A percentile compares a stretch with the other conserved stretches of the same genome.
phyloP scores from a whole-genome alignment of 1,140 invertebrate genomes.

The Drosophila kurseongensis region DNA sequence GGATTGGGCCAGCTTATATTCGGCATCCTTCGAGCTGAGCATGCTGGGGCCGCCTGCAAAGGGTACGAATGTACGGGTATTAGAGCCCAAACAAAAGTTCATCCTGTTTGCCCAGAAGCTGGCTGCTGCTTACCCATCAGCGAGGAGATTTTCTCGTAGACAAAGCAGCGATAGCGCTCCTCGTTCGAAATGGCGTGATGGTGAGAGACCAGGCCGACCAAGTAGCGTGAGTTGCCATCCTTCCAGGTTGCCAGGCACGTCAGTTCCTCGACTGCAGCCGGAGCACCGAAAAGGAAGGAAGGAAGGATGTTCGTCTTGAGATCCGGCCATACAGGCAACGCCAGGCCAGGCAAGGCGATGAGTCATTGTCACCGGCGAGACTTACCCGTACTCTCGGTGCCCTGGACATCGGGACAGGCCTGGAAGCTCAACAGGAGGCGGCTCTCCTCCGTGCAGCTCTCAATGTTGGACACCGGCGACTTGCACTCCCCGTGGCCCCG shows the following conservation, averaged over 20 bases:
- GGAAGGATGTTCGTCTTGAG: slow-evolving; percentile 48
- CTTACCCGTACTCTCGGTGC: slow-evolving; percentile 92
- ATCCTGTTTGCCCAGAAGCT: slow-evolving; percentile 52
- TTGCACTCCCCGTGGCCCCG: slow-evolving; percentile 93
- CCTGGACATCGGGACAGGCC: slow-evolving; percentile 94
- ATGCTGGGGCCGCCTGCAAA: slow-evolving; percentile 71
- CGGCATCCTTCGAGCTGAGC: slow-evolving; percentile 85
- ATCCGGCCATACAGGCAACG: slow-evolving; percentile 16
- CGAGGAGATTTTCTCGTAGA: slow-evolving; percentile 90
- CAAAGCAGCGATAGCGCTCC: slow-evolving; percentile 96
- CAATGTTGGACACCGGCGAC: slow-evolving; percentile 93
- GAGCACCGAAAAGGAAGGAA: slow-evolving; percentile 9
- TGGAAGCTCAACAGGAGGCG: slow-evolving; percentile 94
- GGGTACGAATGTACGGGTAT: slow-evolving; percentile 41
- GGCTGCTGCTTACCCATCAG: slow-evolving; percentile 73
- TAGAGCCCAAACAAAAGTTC: slow-evolving; percentile 52
- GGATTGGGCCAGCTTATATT: slow-evolving; percentile 93
- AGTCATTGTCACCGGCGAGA: slow-evolving; percentile 30
- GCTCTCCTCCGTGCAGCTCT: slow-evolving; percentile 95
- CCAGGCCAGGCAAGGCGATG: slow-evolving; percentile 18
- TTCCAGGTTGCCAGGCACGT: slow-evolving; percentile 95
- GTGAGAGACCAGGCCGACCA: slow-evolving; percentile 91
- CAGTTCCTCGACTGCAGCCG: slow-evolving; percentile 91
- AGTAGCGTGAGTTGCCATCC: slow-evolving; percentile 93
- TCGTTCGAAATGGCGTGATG: slow-evolving; percentile 95